Evolutionary conservation across 2,797 vertebrate species (phyloP), one percentile per base, ranked within the genome.

Genomic region (Tachyglossus aculeatus): DNA sequence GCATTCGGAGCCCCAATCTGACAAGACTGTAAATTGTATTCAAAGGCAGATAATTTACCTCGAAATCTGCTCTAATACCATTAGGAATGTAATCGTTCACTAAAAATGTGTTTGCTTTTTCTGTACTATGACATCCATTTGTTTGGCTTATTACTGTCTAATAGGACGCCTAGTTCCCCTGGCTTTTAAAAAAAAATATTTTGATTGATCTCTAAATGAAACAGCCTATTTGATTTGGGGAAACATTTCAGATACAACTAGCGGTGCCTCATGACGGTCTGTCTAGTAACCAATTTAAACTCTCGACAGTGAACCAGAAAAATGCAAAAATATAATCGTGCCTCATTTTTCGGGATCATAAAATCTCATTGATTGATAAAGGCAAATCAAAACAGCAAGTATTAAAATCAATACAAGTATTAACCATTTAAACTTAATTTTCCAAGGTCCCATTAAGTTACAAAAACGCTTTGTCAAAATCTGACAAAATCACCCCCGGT

Each of bases 401-500:
- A 77, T 81, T 85, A 80, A 64, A 79, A 85, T 53, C 59, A 77
- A 84, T 80, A n/a, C n/a, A n/a, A 80, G 45, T 88, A 66, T 88
- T 75, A 85, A 74, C 74, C 88, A 43, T 38, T n/a, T n/a, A 88
- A 88, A 85, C 66, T 68, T 70, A 87, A 85, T 80, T 69, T 78
- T 60, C 67, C 78, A 82, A 69, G 43, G 82, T 84, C 74, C 83
- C 68, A 82, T 89, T 86, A 84, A 84, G 86, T 88, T 87, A 86
- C 69, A 83, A 91, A 93, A 93, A 92, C 91, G 16, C 14, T 90
- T 90, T 80, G 87, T 88, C 62, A 58, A 70, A 47, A 36, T 50
- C 82, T 79, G 67, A 75, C 75, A 73, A 82, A 90, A 90, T 67
- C 82, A 53, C 57, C 80, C 77, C 31, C 65, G 50, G 64, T 65